These are phyloP conservation scores for Ariolimax columbianus DNA, from an alignment of 2,888 invertebrate genomes.

Conservation along the genomic window DNA sequence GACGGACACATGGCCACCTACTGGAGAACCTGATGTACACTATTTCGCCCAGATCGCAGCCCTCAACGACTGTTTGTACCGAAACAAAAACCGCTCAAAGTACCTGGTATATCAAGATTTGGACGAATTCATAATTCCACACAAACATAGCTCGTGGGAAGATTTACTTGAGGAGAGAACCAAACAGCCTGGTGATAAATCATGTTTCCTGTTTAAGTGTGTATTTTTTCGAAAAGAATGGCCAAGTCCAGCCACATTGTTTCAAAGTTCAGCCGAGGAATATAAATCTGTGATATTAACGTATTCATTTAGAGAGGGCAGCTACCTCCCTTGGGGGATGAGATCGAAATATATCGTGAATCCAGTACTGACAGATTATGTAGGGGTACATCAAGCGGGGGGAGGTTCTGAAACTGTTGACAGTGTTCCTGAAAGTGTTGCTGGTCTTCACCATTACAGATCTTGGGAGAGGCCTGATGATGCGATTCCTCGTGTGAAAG, in stretches of 20 bases:
- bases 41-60: slow-evolving; percentile 76
- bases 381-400: slow-evolving; percentile 68
- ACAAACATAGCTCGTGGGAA: slow-evolving; percentile 59
- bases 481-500: slow-evolving; percentile 39
- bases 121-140: slow-evolving; percentile 77
- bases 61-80: slow-evolving; percentile 76
- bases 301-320: slow-evolving; percentile 60
- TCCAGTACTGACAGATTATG: slow-evolving; percentile 57
- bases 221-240: slow-evolving; percentile 70
- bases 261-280: slow-evolving; percentile 55
- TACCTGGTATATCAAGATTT: slow-evolving; percentile 74
- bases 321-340: slow-evolving; percentile 52
- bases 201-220: slow-evolving; percentile 41
- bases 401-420: slow-evolving; percentile 31
- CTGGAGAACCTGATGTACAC: slow-evolving; percentile 65
- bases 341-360: slow-evolving; percentile 68
- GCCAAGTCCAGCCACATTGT: slow-evolving; percentile 54
- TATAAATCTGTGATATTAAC: slow-evolving; percentile 63
- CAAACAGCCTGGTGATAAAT: background rate
- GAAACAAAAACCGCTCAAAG: slow-evolving; percentile 62
- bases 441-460: slow-evolving; percentile 68
- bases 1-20: slow-evolving; percentile 59
- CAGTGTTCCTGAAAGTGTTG: slow-evolving; percentile 35
- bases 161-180: slow-evolving; percentile 53
- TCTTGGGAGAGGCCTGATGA: slow-evolving; percentile 60